Percentiles rank a stretch among this genome's conserved stretches.
Conservation (phyloP, 1,140 invertebrate species). For the Brachionus rubens region DNA sequence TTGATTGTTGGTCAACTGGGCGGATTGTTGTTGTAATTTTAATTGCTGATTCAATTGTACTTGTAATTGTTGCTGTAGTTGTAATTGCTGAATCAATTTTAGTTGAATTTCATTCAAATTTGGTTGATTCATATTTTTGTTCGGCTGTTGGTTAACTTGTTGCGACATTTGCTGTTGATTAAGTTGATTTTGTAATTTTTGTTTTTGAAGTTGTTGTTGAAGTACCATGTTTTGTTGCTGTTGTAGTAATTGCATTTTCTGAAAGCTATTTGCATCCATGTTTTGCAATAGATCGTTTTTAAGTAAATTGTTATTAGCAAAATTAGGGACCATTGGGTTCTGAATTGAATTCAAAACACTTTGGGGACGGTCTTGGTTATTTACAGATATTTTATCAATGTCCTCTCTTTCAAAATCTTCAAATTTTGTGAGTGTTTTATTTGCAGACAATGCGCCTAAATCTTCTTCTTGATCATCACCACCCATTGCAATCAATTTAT, state of each 20-base stretch:
- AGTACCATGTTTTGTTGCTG: background rate
- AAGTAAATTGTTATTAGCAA: background rate
- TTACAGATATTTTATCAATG: background rate
- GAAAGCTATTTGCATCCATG: background rate
- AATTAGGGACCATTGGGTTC: background rate
- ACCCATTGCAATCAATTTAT: background rate
- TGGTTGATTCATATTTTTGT: background rate
- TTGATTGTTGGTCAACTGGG: background rate
- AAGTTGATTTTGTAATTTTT: slow-evolving; percentile 11
- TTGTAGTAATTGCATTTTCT: slow-evolving; percentile 28
- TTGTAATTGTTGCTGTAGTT: slow-evolving; percentile 41
- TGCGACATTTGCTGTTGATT: background rate
- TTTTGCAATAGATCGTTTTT: background rate
- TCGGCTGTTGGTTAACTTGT: background rate
- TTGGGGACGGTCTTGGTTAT: background rate
- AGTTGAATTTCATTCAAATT: slow-evolving; percentile 9
- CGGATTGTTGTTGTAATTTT: slow-evolving; percentile 16
- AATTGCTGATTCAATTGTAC: slow-evolving; percentile 9
- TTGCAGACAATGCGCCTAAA: background rate
- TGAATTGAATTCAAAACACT: background rate
- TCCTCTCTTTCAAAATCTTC: background rate
- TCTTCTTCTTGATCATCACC: background rate
- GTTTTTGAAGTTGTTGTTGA: slow-evolving; percentile 6
- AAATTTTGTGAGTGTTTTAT: background rate
- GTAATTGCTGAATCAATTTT: slow-evolving; percentile 18